Evolutionary conservation across 2,113 vertebrate species (phyloP), one percentile per base, ranked within the genome.

Genomic region (Pseudolaguvia tuberculata): DNA sequence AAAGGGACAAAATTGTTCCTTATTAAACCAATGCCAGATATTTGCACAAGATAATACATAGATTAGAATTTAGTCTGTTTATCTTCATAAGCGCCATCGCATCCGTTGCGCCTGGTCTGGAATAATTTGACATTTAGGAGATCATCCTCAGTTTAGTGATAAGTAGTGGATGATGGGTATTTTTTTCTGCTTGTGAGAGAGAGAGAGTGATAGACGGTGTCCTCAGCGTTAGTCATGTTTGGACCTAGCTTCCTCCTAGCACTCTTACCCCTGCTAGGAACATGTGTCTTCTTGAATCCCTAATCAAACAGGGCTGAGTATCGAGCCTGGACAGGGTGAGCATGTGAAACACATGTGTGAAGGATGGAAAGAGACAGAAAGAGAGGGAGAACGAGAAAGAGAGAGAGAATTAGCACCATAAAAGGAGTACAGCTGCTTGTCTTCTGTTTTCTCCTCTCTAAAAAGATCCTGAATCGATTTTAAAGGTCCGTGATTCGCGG

Each of bases 221-320:
- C 74, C 87, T 77, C 80, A 65, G 82, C 70, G 78, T 88, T 84
- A 86, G 85, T 89, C 88, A 88, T 83, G 77, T 84, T 85, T 87
- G 84, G 87, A 86, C 72, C 57, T 47, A 20, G 45, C 14, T 55
- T 62, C 63, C 74, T 84, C 81, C 76, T 82, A 61, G 75, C 83
- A 80, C 80, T 88, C 70, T 83, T 85, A 87, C 86, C 86, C 80
- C 82, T 81, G 84, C 79, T 83, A 81, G 82, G 86, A 90, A 86
- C 73, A 86, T 83, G 85, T 87, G 83, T 78, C 67, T 51, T n/a
- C 63, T 80, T 70, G 47, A 63, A 69, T 80, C 68, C 62, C 71
- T 55, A 65, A 70, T 61, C 45, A 48, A 74, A 59, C 47, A 50
- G 23, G 21, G 25, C 29, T 61, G 58, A 75, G 66, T 29, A 57